Evolutionary conservation across 2,888 invertebrate genomes (phyloP).

Genomic region (Andrena chrysosceles): DNA sequence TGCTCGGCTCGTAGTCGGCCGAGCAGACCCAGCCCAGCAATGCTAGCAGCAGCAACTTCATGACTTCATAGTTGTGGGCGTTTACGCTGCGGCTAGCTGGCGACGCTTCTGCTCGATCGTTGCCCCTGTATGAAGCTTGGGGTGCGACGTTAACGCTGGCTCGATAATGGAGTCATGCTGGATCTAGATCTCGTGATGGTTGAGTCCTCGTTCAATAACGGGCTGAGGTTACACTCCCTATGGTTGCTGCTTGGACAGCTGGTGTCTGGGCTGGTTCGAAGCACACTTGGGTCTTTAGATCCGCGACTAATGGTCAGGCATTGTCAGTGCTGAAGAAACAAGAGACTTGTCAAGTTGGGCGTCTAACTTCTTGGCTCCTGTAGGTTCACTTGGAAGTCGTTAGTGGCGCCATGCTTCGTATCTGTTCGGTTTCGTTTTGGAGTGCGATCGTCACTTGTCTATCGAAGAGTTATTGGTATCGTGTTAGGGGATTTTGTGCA

Average conservation of each 20-base stretch:
- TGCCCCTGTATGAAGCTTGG: not conserved
- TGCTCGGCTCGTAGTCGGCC: conserved; percentile 59
- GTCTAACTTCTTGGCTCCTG: not conserved
- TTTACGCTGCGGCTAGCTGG: conserved; percentile 18
- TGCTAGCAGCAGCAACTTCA: conserved; percentile 75
- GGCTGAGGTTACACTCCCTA: no score
- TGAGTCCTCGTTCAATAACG: no score
- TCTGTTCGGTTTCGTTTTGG: not conserved
- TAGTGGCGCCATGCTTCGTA: not conserved
- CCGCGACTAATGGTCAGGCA: not conserved
- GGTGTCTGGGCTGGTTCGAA: no score
- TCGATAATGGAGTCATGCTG: not conserved
- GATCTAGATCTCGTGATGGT: no score
- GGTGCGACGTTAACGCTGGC: not conserved
- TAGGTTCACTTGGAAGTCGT: not conserved
- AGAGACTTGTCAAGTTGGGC: not conserved
- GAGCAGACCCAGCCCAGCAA: conserved; percentile 74
- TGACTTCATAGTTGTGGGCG: conserved; percentile 76
- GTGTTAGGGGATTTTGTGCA: not conserved
- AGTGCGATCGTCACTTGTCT: not conserved
- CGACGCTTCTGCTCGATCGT: not conserved
- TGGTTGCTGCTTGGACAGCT: no score
- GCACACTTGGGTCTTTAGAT: not conserved
- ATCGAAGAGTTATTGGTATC: not conserved
- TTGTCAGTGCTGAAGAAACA: not conserved